These are phyloP conservation scores for Percopsis transmontana DNA, from an alignment of 2,113 vertebrate genomes.

Conservation along the genomic window DNA sequence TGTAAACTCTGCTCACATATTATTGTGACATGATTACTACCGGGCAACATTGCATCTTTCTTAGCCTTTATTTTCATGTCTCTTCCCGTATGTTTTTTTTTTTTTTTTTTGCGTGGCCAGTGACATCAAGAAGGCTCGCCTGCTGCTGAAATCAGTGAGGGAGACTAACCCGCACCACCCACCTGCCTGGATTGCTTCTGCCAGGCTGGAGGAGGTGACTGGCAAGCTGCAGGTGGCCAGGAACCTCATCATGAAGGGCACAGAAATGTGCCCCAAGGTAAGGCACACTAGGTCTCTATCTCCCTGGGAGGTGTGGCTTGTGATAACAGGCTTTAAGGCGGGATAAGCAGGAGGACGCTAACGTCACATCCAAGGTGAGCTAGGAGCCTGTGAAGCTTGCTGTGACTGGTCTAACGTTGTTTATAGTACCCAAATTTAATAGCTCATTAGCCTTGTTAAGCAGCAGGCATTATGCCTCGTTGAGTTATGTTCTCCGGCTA, in stretches of 20 bases:
- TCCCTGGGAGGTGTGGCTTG: background rate
- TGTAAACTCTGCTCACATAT: no score
- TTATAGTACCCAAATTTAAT: no score
- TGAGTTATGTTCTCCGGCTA: no score
- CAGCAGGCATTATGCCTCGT: no score
- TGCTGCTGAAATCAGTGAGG: slow-evolving; percentile 94
- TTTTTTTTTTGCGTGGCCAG: slow-evolving; percentile 64
- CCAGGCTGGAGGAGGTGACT: slow-evolving; percentile 95
- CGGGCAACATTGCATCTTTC: no score
- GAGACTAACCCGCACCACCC: slow-evolving; percentile 98
- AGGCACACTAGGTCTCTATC: slow-evolving; percentile 6
- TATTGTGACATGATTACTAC: background rate
- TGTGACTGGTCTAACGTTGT: no score
- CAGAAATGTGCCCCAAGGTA: slow-evolving; percentile 99
- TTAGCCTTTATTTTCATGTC: background rate
- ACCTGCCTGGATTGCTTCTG: slow-evolving; percentile 97
- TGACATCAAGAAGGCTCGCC: slow-evolving; percentile 97
- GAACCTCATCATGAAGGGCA: slow-evolving; percentile 99
- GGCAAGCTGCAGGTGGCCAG: slow-evolving; percentile 96
- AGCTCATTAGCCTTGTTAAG: no score
- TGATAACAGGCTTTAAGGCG: no score
- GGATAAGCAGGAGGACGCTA: no score
- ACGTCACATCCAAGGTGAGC: no score
- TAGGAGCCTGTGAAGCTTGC: no score
- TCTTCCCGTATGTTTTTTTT: slow-evolving; percentile 14